Percentiles rank a stretch among this genome's conserved stretches.
Conservation (phyloP, 2,888 invertebrate genomes). For the Eupithecia vulgata region DNA sequence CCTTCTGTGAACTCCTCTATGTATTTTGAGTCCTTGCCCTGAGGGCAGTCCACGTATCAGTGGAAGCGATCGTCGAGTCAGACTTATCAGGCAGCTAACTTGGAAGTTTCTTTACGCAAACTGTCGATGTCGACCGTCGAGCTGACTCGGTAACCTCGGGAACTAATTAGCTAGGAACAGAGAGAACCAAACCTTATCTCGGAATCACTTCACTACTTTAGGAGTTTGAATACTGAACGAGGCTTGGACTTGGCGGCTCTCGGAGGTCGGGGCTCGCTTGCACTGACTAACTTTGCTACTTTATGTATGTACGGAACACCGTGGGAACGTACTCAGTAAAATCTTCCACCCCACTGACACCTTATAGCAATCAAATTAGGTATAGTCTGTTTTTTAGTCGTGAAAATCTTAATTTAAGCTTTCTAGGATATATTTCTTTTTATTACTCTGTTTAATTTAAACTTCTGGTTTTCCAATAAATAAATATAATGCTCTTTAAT, state of each 20-base stretch:
- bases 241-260: not conserved
- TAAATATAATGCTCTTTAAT: not conserved
- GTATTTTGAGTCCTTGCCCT: conserved; percentile 23
- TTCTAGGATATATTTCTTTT: too few species aligned
- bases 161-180: conserved; percentile 38
- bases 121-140: conserved; percentile 33
- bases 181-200: conserved; percentile 11
- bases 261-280: not conserved
- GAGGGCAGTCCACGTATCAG: conserved; percentile 36
- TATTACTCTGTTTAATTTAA: too few species aligned
- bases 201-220: not conserved
- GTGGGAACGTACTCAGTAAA: not conserved
- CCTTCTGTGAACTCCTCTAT: conserved; percentile 17
- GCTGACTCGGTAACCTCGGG: conserved; percentile 33
- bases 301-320: not conserved
- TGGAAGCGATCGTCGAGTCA: conserved; percentile 35
- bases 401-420: too few species aligned
- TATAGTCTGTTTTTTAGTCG: too few species aligned
- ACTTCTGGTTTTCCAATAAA: too few species aligned
- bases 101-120: conserved; percentile 41
- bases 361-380: not conserved
- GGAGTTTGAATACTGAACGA: not conserved
- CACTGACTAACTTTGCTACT: not conserved
- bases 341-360: not conserved
- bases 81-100: conserved; percentile 37